Conservation (phyloP, 2,797 vertebrate genomes). For the Pelochelys cantorii region DNA sequence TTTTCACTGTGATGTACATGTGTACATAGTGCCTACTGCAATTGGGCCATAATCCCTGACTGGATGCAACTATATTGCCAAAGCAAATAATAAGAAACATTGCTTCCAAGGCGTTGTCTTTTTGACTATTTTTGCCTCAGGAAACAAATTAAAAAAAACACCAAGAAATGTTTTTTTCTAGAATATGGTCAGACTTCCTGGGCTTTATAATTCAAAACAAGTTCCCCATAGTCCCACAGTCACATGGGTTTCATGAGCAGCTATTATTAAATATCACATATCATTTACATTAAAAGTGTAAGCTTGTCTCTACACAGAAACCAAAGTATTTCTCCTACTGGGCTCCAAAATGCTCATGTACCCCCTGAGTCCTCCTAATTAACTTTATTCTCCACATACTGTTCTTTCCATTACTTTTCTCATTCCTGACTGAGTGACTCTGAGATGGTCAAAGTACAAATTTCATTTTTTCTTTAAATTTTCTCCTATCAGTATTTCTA, state of each 20-base stretch:
- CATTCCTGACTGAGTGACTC: accelerated
- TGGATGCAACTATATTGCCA: neutral
- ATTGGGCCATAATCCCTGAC: neutral
- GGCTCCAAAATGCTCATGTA: neutral
- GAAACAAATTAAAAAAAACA: neutral
- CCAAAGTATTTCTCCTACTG: neutral
- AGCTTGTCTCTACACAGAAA: neutral
- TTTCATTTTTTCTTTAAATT: neutral
- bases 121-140: neutral
- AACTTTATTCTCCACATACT: neutral
- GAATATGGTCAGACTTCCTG: neutral
- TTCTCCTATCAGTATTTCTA: neutral
- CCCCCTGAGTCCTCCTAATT: neutral
- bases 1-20: neutral
- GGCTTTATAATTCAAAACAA: accelerated
- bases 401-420: neutral
- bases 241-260: neutral
- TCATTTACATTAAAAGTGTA: neutral
- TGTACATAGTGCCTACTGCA: neutral
- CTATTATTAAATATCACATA: neutral
- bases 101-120: neutral
- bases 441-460: neutral
- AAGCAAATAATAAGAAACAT: neutral
- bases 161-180: neutral
- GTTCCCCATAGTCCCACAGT: neutral